phyloP scores from a whole-genome alignment of 2,888 invertebrate genomes.

The Coelogynopora nodosa region DNA sequence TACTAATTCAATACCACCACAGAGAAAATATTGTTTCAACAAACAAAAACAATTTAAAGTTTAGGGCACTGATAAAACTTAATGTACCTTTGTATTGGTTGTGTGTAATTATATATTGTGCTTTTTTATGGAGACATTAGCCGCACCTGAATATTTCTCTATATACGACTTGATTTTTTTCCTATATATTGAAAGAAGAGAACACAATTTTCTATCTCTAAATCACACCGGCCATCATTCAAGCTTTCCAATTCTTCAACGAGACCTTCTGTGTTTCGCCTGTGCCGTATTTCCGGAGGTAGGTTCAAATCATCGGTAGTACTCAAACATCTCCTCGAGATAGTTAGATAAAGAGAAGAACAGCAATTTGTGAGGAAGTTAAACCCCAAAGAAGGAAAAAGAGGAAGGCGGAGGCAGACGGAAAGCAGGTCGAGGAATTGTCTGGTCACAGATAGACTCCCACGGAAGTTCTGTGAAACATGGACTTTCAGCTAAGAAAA shows the following conservation, averaged over 20 bases:
- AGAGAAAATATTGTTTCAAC: no score
- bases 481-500: background rate
- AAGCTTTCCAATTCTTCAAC: background rate
- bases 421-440: background rate
- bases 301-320: background rate
- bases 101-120: no score
- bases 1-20: no score
- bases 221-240: background rate
- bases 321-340: background rate
- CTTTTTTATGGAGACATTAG: no score
- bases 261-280: background rate
- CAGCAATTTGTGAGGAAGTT: background rate
- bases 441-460: background rate
- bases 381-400: background rate
- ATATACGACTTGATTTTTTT: no score
- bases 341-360: background rate
- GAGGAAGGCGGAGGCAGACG: background rate
- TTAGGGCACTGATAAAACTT: no score
- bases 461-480: background rate
- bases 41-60: no score
- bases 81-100: no score
- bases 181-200: no score
- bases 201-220: background rate
- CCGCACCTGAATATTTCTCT: no score
- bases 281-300: conserved; percentile 6